A percentile compares a stretch with the other conserved stretches of the same genome.
Evolutionary conservation across 1,140 invertebrate genomes (phyloP).

Genomic region (Harlomillsia oculata): DNA sequence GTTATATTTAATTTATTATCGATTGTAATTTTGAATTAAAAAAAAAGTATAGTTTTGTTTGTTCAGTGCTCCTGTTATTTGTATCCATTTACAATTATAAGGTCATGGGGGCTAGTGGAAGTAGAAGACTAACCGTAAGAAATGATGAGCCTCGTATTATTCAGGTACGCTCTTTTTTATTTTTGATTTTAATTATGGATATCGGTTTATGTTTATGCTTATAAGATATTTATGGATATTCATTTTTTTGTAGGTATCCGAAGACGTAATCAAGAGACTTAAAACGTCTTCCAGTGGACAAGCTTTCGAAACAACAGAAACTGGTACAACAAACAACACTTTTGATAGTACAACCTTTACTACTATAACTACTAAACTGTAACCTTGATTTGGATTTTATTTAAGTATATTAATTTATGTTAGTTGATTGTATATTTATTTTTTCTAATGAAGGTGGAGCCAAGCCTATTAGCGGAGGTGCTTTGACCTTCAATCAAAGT

Average conservation of each 20-base stretch:
- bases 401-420: background rate
- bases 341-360: background rate
- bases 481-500: slow-evolving; percentile 5
- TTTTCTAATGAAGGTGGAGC: background rate
- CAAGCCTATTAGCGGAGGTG: background rate
- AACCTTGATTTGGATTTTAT: background rate
- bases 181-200: background rate
- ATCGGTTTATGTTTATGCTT: background rate
- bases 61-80: too few species aligned
- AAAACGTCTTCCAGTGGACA: background rate
- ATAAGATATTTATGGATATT: background rate
- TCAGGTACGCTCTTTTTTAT: background rate
- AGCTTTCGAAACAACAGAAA: background rate
- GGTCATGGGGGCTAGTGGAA: slow-evolving; percentile 7
- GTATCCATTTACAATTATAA: too few species aligned
- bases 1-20: too few species aligned
- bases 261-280: slow-evolving; percentile 2
- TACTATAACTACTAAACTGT: background rate
- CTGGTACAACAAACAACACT: background rate
- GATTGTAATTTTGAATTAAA: too few species aligned
- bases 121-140: slow-evolving; percentile 3
- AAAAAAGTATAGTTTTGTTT: too few species aligned
- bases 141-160: slow-evolving; percentile 9
- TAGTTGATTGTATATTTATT: background rate
- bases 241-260: background rate